Evolutionary conservation across 2,888 invertebrate species (phyloP).

Genomic region (Gortyna flavago): DNA sequence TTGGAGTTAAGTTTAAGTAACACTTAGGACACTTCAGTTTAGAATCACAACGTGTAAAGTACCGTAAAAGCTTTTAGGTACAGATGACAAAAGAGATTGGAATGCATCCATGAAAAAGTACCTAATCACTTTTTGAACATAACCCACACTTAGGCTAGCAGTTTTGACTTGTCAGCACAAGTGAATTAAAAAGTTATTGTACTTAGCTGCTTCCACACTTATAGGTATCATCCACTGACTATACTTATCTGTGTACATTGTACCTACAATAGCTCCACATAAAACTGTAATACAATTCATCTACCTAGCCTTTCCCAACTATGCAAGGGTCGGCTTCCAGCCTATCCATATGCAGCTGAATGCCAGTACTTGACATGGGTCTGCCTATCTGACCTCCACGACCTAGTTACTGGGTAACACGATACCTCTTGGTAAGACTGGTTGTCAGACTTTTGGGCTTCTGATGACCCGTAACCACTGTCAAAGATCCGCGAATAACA

Average conservation of each 20-base stretch:
- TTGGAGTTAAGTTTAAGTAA: slow-evolving; percentile 14
- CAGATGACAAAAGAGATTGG: neutral
- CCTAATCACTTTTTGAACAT: neutral
- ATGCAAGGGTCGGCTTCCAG: neutral
- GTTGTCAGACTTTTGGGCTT: neutral
- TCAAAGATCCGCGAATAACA: neutral
- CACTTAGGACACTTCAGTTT: slow-evolving; percentile 18
- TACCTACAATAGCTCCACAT: neutral
- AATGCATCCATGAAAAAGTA: neutral
- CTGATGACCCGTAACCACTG: neutral
- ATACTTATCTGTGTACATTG: neutral
- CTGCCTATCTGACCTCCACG: no score
- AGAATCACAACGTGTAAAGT: slow-evolving; percentile 20
- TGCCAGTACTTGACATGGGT: no score
- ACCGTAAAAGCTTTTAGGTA: slow-evolving; percentile 15
- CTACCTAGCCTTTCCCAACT: neutral
- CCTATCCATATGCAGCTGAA: neutral
- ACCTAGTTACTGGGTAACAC: no score
- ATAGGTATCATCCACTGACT: neutral
- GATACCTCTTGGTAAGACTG: neutral
- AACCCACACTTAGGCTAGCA: neutral
- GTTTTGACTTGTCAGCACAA: no score
- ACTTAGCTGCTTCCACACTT: neutral
- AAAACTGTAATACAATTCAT: neutral
- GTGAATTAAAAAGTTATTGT: neutral